phyloP scores from a whole-genome alignment of 2,888 invertebrate genomes.

The Desoria tigrina region DNA sequence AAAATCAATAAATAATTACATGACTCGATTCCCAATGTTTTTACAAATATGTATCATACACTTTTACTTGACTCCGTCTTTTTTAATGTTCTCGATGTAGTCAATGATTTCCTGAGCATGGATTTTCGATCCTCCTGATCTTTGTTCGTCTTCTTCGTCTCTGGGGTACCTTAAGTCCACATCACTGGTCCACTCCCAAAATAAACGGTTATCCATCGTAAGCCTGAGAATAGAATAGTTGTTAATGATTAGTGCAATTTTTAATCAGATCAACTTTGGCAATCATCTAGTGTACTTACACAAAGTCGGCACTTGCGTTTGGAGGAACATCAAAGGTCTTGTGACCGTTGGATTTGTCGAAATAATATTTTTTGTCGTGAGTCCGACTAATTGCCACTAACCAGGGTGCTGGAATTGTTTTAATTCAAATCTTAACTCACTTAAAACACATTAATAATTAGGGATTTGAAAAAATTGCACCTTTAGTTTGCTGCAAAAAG shows the following conservation, averaged over 20 bases:
- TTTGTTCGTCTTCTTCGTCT: not conserved
- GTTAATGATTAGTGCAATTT: not conserved
- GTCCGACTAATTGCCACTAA: slow-evolving; percentile 58
- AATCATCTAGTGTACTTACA: slow-evolving; percentile 30
- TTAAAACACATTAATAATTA: no score
- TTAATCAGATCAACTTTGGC: no score
- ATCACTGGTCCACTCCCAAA: slow-evolving; percentile 11
- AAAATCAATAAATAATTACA: no score
- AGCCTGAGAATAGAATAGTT: no score
- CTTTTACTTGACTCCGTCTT: slow-evolving; percentile 7
- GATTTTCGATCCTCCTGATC: not conserved
- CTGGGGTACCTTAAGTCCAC: not conserved
- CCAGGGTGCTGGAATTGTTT: slow-evolving; percentile 58
- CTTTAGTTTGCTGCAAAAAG: not conserved
- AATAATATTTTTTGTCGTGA: slow-evolving; percentile 58
- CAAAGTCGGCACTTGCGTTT: slow-evolving; percentile 56
- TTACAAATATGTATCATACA: no score
- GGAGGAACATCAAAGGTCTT: slow-evolving; percentile 56
- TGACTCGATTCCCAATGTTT: no score
- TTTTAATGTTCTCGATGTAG: slow-evolving; percentile 4
- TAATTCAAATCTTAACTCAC: not conserved
- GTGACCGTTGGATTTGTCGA: slow-evolving; percentile 55
- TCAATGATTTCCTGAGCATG: slow-evolving; percentile 2
- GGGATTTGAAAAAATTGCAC: not conserved
- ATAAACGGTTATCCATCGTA: not conserved